Evolutionary conservation across 2,888 invertebrate genomes (phyloP).

Genomic region (Lasioglossum zephyrum): DNA sequence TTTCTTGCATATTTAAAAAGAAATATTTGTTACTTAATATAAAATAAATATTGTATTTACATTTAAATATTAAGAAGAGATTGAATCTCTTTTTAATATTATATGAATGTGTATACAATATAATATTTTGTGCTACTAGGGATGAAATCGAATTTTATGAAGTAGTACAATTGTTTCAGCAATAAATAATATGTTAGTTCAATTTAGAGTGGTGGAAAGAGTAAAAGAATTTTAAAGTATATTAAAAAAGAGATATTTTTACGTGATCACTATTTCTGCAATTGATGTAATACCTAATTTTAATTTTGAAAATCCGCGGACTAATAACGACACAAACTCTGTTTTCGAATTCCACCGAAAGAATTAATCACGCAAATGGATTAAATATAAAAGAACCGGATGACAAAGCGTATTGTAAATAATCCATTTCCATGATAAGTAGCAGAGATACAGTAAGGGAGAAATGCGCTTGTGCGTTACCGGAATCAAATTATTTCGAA

Average conservation of each 20-base stretch:
- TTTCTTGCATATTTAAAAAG: too few relatives aligned
- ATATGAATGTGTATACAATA: too few relatives aligned
- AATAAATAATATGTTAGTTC: not conserved
- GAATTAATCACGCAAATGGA: not conserved
- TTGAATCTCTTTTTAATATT: too few relatives aligned
- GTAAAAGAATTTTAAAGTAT: not conserved
- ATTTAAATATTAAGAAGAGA: too few relatives aligned
- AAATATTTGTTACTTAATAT: too few relatives aligned
- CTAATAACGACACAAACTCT: not conserved
- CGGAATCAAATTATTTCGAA: slow-evolving; percentile 6
- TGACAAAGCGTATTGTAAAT: not conserved
- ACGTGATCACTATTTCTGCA: not conserved
- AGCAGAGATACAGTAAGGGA: not conserved
- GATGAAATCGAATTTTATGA: not conserved
- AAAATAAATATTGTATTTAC: too few relatives aligned
- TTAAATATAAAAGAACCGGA: not conserved
- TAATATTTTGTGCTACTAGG: too few relatives aligned
- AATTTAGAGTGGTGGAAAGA: not conserved
- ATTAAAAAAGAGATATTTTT: not conserved
- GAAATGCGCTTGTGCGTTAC: not conserved
- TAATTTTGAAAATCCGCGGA: not conserved
- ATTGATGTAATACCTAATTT: not conserved
- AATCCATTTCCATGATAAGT: slow-evolving; percentile 5
- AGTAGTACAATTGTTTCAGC: not conserved
- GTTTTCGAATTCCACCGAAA: not conserved